Evolutionary conservation across 1,140 invertebrate genomes (phyloP), one percentile per base, ranked within the genome.

Genomic region (Tetramorium alpestre): DNA sequence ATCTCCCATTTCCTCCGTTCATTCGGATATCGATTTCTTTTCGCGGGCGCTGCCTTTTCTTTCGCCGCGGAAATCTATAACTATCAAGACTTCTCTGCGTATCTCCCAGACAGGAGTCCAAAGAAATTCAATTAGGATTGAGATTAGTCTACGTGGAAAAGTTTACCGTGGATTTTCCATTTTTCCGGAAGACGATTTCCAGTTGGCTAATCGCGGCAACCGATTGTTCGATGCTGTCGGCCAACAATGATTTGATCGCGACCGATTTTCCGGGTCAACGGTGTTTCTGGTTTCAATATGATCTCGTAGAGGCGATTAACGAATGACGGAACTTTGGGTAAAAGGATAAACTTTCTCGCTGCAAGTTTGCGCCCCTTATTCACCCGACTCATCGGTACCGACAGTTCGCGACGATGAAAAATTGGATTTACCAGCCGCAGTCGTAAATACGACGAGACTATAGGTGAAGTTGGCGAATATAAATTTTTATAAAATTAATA

Each of bases 71-170:
- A 84, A 78, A 78, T 88, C 77, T 69, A 88, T 75, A 81, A 81
- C 67, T 80, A 76, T 87, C 69, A 49, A 72, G 80, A 49, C 28
- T 58, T 65, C 41, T 73, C 67, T 54, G 38, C 60, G 38, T 60
- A 60, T 77, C 56, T 49, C 28, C 22, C 44, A 38, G 51, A 41
- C 22, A 41, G 44, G 41, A n/a, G 22, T 87, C 58, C 41, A 44
- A 28, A 84, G 56, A 90, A 90, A 92, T 92, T 92, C 91, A 91
- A 92, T 92, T 92, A 91, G 85, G 58, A 51, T 58, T 33, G 49
- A 89, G 89, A 91, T 89, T 91, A 91, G 84, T 62, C 78, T 38
- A 70, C 69, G 38, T 28, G 80, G 41, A 75, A 78, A 91, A 91
- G 60, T 91, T 92, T 87, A 56, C 65, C 70, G n/a, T 70, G 47